These are phyloP conservation scores for Coecobrya sp. DNA, from an alignment of 2,888 invertebrate species.

Conservation along the genomic window DNA sequence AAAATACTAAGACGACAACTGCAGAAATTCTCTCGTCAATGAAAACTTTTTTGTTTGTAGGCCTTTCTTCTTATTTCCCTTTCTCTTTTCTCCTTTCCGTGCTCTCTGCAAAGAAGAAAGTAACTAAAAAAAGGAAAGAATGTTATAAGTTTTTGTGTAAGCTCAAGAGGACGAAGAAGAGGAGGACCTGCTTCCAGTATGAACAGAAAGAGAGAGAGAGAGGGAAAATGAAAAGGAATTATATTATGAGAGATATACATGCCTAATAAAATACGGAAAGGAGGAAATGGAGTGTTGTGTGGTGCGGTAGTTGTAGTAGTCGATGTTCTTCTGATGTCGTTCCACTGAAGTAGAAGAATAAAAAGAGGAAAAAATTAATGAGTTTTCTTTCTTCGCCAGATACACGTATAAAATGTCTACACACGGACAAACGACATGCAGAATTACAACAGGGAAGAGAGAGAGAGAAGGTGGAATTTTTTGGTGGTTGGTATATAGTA, in stretches of 20 bases:
- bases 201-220: neutral
- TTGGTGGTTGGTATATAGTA: neutral
- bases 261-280: neutral
- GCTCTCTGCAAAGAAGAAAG: conserved; percentile 6
- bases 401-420: conserved; percentile 45
- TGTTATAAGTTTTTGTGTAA: conserved; percentile 33
- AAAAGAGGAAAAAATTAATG: conserved; percentile 75
- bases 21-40: conserved; percentile 75
- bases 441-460: neutral
- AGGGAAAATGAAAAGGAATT: conserved; percentile 20
- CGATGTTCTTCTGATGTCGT: conserved; percentile 53
- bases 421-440: neutral
- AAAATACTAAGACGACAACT: conserved; percentile 72
- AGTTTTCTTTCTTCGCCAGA: conserved; percentile 73
- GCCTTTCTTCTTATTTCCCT: conserved; percentile 8
- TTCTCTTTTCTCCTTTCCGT: neutral
- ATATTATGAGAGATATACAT: conserved; percentile 15
- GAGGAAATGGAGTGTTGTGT: conserved; percentile 47
- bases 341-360: conserved; percentile 58
- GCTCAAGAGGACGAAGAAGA: conserved; percentile 11
- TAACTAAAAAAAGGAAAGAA: conserved; percentile 50
- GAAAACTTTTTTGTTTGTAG: conserved; percentile 65
- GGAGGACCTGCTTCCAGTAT: conserved; percentile 8
- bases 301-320: conserved; percentile 1
- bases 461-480: conserved; percentile 41